Percentiles rank a stretch among this genome's conserved stretches.
Conservation (phyloP, 2,888 invertebrate species). For the Neria commutata region DNA sequence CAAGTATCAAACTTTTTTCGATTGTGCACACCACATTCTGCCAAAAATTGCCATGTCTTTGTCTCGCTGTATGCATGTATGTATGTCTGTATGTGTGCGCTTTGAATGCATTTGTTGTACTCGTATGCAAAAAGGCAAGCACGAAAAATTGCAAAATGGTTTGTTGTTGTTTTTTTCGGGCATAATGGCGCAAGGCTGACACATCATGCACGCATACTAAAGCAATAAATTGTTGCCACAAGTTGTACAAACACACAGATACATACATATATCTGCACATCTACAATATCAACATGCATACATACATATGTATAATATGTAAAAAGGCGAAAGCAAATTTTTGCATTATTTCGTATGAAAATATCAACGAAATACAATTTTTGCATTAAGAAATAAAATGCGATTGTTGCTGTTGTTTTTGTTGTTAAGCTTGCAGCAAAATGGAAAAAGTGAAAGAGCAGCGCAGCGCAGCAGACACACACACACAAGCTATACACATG, state of each 20-base stretch:
- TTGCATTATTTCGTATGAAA: too few species aligned
- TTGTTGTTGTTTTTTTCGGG: background rate
- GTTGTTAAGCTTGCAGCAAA: constrained; percentile 11
- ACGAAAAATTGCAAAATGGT: background rate
- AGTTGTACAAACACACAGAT: background rate
- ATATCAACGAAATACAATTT: background rate
- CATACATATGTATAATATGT: too few species aligned
- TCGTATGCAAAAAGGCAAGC: too few species aligned
- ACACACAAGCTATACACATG: background rate
- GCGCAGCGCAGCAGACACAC: background rate
- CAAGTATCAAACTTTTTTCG: background rate
- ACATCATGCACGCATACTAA: background rate
- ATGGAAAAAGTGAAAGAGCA: constrained; percentile 7
- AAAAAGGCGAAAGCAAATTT: background rate
- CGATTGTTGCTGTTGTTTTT: too few species aligned
- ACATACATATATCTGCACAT: background rate
- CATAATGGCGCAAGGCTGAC: background rate
- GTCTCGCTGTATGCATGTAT: background rate
- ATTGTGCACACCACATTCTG: background rate
- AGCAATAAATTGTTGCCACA: background rate
- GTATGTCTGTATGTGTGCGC: background rate
- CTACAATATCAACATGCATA: background rate
- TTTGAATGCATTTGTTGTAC: background rate
- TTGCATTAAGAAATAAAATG: constrained; percentile 9
- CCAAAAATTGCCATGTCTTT: background rate